These are phyloP conservation scores for Aphis gossypii DNA, from an alignment of 1,140 invertebrate species.

Conservation along the genomic window DNA sequence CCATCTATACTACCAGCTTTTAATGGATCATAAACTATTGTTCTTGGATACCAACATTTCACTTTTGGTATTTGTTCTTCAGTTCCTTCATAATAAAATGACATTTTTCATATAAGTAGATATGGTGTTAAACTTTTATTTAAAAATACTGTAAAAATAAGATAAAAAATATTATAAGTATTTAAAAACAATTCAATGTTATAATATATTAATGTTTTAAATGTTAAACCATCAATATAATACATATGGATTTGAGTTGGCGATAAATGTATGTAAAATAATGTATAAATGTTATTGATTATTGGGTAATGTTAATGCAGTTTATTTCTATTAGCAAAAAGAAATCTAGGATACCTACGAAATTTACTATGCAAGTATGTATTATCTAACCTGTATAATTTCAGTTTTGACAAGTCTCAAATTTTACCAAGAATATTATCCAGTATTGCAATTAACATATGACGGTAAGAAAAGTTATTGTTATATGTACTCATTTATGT, in stretches of 20 bases:
- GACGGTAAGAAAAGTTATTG: neutral
- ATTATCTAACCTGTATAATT: neutral
- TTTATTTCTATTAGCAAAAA: neutral
- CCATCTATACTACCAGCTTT: constrained; percentile 85
- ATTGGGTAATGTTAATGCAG: neutral
- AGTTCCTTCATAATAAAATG: neutral
- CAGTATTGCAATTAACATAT: neutral
- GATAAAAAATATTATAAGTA: neutral
- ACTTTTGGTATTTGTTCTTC: constrained; percentile 52
- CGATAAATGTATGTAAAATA: neutral
- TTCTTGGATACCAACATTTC: constrained; percentile 67
- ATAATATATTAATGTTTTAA: neutral
- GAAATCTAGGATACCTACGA: neutral
- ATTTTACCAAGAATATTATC: neutral
- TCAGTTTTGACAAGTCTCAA: neutral
- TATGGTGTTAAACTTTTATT: neutral
- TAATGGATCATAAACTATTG: constrained; percentile 72
- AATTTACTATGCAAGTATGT: neutral
- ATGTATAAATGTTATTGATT: neutral
- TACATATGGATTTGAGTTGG: neutral
- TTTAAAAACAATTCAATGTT: neutral
- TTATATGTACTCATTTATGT: neutral
- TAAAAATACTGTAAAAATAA: neutral
- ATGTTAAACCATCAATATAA: neutral
- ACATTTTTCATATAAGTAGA: neutral